These are phyloP conservation scores for Talpa occidentalis DNA, from an alignment of 2,113 vertebrate species.

Conservation along the genomic window DNA sequence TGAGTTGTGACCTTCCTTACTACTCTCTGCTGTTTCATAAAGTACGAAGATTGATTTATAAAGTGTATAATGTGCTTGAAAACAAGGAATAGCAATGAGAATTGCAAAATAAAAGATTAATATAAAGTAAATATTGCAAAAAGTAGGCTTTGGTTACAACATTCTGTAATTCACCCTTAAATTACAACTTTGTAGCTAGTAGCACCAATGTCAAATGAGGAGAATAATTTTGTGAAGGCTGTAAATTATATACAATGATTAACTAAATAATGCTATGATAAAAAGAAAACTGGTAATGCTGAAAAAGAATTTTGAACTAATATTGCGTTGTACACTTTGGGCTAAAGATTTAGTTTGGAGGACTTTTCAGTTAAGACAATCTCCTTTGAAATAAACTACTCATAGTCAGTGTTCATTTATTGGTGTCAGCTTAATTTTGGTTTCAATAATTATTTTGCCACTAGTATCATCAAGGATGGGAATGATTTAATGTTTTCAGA, in stretches of 20 bases:
- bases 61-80: conserved; percentile 79
- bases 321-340: neutral
- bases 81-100: conserved; percentile 82
- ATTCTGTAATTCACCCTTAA: conserved; percentile 81
- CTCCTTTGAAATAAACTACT: conserved; percentile 52
- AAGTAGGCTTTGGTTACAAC: conserved; percentile 64
- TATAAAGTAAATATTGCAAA: conserved; percentile 66
- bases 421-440: conserved; percentile 30
- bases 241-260: conserved; percentile 60
- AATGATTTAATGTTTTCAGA: conserved; percentile 40
- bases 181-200: conserved; percentile 63
- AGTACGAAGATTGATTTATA: conserved; percentile 87
- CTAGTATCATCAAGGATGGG: conserved; percentile 39
- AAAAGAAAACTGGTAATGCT: conserved; percentile 36
- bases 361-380: conserved; percentile 54
- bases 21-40: conserved; percentile 87
- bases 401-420: conserved; percentile 48
- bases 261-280: conserved; percentile 6
- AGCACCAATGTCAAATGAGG: conserved; percentile 60
- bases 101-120: conserved; percentile 50
- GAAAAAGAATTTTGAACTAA: conserved; percentile 21
- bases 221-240: conserved; percentile 50
- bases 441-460: conserved; percentile 62
- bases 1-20: conserved; percentile 91
- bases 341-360: conserved; percentile 23